phyloP scores from a whole-genome alignment of 2,888 invertebrate species.

The Thymelicus sylvestris region DNA sequence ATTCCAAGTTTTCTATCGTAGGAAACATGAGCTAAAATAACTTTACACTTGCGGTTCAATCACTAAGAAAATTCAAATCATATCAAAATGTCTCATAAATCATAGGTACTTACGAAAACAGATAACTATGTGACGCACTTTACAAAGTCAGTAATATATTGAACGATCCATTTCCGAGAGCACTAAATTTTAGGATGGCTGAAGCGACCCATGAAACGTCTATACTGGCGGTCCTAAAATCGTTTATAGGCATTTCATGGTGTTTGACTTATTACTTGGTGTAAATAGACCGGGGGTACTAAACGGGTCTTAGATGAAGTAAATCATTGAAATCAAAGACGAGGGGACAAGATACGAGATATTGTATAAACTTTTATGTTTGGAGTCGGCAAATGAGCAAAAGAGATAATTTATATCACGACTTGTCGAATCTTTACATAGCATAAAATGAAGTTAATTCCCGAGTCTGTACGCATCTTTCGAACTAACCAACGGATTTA shows the following conservation, averaged over 20 bases:
- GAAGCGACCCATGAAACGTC: conserved; percentile 25
- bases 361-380: not conserved
- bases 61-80: no score
- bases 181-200: conserved; percentile 30
- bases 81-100: not conserved
- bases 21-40: no score
- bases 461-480: no score
- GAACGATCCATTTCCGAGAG: conserved; percentile 16
- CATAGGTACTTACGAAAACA: not conserved
- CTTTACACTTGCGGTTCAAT: not conserved
- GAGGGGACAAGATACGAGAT: not conserved
- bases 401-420: no score
- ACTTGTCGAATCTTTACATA: no score
- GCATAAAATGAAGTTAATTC: no score
- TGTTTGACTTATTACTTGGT: conserved; percentile 31
- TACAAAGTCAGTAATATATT: conserved; percentile 14
- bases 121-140: not conserved
- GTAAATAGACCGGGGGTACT: conserved; percentile 28
- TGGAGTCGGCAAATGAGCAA: no score
- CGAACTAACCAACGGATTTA: no score
- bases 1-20: no score
- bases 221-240: conserved; percentile 26
- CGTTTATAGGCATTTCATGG: conserved; percentile 28
- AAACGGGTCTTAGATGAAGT: conserved; percentile 6
- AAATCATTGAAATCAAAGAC: conserved; percentile 11